Evolutionary conservation across 2,113 vertebrate genomes (phyloP).

Genomic region (Hepsetus odoe): DNA sequence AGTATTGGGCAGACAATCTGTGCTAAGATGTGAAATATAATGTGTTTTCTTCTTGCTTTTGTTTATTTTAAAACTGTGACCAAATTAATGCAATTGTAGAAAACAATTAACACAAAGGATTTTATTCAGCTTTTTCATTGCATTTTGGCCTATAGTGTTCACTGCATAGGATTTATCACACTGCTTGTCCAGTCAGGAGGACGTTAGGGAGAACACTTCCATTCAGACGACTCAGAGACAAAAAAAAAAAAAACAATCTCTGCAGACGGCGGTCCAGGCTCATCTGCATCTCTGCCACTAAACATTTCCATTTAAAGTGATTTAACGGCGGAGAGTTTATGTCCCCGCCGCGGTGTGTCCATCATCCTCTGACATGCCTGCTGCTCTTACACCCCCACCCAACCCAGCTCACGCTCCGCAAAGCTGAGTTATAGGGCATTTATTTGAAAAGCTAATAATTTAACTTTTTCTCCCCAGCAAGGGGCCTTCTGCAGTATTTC

Average conservation of each 20-base stretch:
- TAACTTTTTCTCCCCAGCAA: constrained; percentile 63
- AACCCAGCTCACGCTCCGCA: constrained; percentile 40
- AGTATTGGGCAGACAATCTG: not conserved
- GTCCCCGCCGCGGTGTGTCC: constrained; percentile 70
- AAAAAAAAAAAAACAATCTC: constrained; percentile 66
- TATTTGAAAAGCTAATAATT: constrained; percentile 79
- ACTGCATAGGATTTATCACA: not conserved
- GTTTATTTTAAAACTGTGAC: constrained; percentile 11
- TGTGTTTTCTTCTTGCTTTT: not conserved
- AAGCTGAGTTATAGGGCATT: constrained; percentile 75
- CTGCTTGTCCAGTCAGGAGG: not conserved
- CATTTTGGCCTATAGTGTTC: not conserved
- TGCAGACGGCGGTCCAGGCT: constrained; percentile 64
- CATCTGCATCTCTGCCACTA: constrained; percentile 77
- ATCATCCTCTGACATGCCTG: constrained; percentile 68
- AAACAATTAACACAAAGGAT: not conserved
- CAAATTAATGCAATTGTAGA: no score
- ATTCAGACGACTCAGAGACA: not conserved
- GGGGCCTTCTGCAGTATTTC: constrained; percentile 64
- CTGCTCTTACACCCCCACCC: constrained; percentile 7
- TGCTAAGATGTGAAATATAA: not conserved
- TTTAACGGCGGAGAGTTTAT: constrained; percentile 76
- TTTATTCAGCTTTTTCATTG: not conserved
- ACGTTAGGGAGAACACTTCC: not conserved
- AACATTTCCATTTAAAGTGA: constrained; percentile 83